Evolutionary conservation across 2,888 invertebrate genomes (phyloP).

Genomic region (Cheilosia scutellata): DNA sequence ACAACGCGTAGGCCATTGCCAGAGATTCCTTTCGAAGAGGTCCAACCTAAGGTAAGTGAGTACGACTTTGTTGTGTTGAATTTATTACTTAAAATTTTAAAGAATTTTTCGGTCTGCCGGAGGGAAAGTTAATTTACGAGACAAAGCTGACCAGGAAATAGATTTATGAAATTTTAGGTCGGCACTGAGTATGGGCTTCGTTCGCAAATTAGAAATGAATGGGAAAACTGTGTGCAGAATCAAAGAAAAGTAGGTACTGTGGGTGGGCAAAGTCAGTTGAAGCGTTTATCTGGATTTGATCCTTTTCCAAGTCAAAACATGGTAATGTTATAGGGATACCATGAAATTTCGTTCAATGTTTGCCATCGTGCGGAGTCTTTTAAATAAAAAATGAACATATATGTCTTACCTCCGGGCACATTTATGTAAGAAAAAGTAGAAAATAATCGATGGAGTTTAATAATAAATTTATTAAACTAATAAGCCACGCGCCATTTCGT

Average conservation of each 20-base stretch:
- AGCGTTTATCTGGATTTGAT: no score
- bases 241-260: not conserved
- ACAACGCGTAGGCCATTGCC: constrained; percentile 76
- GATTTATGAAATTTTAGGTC: constrained; percentile 55
- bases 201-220: constrained; percentile 20
- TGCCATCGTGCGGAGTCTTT: no score
- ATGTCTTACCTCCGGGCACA: no score
- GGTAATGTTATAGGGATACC: no score
- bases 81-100: constrained; percentile 49
- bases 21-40: constrained; percentile 69
- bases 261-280: no score
- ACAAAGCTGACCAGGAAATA: not conserved
- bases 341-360: no score
- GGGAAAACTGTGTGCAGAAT: not conserved
- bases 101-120: constrained; percentile 39
- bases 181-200: not conserved
- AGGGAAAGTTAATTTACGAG: constrained; percentile 46
- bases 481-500: no score
- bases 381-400: no score
- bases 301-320: no score
- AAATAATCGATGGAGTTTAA: no score
- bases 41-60: constrained; percentile 69
- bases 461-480: no score
- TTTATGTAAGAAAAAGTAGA: no score
- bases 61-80: constrained; percentile 43